These are phyloP conservation scores for Molanna angustata DNA, from an alignment of 2,888 invertebrate species.

Conservation along the genomic window DNA sequence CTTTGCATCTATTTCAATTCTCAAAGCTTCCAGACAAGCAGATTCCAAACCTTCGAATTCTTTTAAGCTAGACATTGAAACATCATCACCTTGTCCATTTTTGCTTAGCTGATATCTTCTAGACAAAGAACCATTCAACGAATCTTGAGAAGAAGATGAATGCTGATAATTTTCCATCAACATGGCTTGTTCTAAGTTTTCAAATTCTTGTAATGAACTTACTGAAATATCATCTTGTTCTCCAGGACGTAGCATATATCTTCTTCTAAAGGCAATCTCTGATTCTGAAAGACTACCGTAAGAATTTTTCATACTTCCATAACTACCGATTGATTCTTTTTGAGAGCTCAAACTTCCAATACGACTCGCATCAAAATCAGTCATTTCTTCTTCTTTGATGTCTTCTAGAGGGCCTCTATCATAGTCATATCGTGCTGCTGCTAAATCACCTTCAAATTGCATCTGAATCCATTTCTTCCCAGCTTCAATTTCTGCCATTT, in stretches of 20 bases:
- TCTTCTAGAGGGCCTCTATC: slow-evolving; percentile 84
- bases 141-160: slow-evolving; percentile 82
- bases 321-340: slow-evolving; percentile 75
- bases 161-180: slow-evolving; percentile 73
- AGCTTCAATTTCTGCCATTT: slow-evolving; percentile 60
- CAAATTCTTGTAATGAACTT: slow-evolving; percentile 92
- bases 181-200: slow-evolving; percentile 83
- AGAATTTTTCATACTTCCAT: slow-evolving; percentile 82
- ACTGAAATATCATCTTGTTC: slow-evolving; percentile 92
- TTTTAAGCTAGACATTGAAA: slow-evolving; percentile 82
- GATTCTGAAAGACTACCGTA: slow-evolving; percentile 91
- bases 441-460: slow-evolving; percentile 74
- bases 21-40: slow-evolving; percentile 80
- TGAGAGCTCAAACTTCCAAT: slow-evolving; percentile 77
- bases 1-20: slow-evolving; percentile 77
- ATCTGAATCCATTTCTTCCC: slow-evolving; percentile 88
- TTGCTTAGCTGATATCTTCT: slow-evolving; percentile 66
- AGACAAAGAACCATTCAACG: slow-evolving; percentile 79
- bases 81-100: slow-evolving; percentile 78
- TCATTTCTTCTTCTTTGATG: slow-evolving; percentile 88
- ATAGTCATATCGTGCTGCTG: slow-evolving; percentile 69
- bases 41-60: slow-evolving; percentile 92
- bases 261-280: slow-evolving; percentile 79
- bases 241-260: slow-evolving; percentile 76
- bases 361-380: slow-evolving; percentile 78